Base-by-base conservation (phyloP, 2,888 invertebrate species). In the Spilarctia lutea region DNA sequence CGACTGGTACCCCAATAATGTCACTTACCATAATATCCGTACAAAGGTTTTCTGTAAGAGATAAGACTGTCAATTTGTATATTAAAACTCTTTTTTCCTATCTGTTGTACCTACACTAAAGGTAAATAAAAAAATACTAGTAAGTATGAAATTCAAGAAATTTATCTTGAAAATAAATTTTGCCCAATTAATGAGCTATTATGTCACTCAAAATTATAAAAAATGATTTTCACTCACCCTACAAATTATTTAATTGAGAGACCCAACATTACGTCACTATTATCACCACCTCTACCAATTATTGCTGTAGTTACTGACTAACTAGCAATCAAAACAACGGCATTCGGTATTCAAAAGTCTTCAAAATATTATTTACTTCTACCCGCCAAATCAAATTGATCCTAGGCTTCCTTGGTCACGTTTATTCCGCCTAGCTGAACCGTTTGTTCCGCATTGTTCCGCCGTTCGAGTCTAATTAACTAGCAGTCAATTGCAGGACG, bases 401-500 rank as follows among this genome's bases (percentile, higher is more conserved):
- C 65, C 65, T 76, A 65, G 71, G 73, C 65, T 66, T 33, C 78
- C 81, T 81, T 76, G 75, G 81, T 70, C 71, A 81, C 83, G 77
- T 84, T 88, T 85, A 88, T 88, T 88, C 87, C 86, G 76, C 80
- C 83, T 82, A 81, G 81, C 79, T 87, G 86, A 89, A 85, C 86
- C 83, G 87, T 83, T 90, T 87, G 87, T 86, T 89, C 87, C 87
- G 86, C 87, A 90, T 90, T 91, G 91, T 91, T 91, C 89, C 84
- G 85, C 88, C 86, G 88, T 88, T 91, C 87, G 86, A 88, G 87
- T 92, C 92, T 94, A 94, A 94, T 94, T 94, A 94, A 93, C 93
- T 88, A 88, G 87, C 93, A 94, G 94, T 94, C 94, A 94, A 93
- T 93, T 92, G 89, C 94, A 94, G 93, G 86, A 86, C 89, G 91